A percentile compares a stretch with the other conserved stretches of the same genome.
Conservation (phyloP, 2,113 vertebrate genomes). For the Cyanistes caeruleus region DNA sequence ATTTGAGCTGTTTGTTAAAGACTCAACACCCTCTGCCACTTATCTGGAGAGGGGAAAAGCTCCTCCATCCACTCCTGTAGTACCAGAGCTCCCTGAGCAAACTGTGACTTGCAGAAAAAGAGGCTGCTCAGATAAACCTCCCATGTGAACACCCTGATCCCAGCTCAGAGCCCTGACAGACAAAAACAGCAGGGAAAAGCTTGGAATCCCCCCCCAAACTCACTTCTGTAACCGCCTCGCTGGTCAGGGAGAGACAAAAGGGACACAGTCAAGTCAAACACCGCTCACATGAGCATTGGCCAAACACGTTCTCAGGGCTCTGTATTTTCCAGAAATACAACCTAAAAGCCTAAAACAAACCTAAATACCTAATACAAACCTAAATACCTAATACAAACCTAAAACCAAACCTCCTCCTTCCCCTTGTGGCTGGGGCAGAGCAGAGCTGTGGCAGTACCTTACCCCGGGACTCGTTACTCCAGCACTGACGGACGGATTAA, state of each 20-base stretch:
- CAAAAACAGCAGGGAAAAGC: not conserved
- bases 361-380: too few species aligned
- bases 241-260: rapidly evolving
- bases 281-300: rapidly evolving
- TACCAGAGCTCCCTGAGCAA: not conserved
- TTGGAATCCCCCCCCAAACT: not conserved
- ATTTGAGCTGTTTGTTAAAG: not conserved
- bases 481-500: conserved; percentile 30
- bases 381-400: too few species aligned
- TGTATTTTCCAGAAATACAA: not conserved
- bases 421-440: rapidly evolving
- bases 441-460: not conserved
- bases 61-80: not conserved
- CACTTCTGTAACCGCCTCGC: not conserved
- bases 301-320: not conserved
- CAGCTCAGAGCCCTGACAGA: not conserved
- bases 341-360: too few species aligned
- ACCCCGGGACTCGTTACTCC: not conserved
- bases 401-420: too few species aligned
- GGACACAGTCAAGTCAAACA: not conserved
- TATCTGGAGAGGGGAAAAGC: not conserved
- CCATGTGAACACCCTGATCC: rapidly evolving
- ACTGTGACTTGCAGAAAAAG: rapidly evolving
- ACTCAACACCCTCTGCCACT: not conserved
- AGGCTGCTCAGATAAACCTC: not conserved